Percentiles rank a stretch among this genome's conserved stretches.
Evolutionary conservation across 2,888 invertebrate species (phyloP).

Genomic region (Troides aeacus): DNA sequence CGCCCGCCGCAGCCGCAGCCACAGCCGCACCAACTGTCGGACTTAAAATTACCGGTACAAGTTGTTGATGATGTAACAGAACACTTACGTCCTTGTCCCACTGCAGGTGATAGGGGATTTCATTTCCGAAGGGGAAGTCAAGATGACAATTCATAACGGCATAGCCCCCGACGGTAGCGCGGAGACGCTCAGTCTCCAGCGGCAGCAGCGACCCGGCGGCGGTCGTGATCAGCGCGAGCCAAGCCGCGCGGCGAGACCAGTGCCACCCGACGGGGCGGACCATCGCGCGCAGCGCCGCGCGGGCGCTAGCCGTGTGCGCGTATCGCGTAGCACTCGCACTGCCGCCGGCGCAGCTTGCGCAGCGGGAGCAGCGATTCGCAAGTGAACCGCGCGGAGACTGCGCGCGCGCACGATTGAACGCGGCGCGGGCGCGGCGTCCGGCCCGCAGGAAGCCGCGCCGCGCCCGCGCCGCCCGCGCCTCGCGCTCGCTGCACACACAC

Average conservation of each 20-base stretch:
- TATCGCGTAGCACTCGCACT: neutral
- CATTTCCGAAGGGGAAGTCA: conserved; percentile 91
- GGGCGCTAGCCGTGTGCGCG: too few relatives aligned
- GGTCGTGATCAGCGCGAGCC: conserved; percentile 29
- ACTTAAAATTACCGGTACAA: neutral
- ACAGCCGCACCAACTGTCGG: too few relatives aligned
- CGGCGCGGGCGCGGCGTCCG: conserved; percentile 72
- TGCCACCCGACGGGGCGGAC: conserved; percentile 15
- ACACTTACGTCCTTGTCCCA: conserved; percentile 93
- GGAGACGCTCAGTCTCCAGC: conserved; percentile 71
- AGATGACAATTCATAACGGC: conserved; percentile 91
- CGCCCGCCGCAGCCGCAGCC: too few relatives aligned
- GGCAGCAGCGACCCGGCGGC: conserved; percentile 57
- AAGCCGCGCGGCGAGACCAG: conserved; percentile 27
- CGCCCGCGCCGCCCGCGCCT: conserved; percentile 60
- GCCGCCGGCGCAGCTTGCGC: neutral
- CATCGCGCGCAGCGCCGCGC: neutral
- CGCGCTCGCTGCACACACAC: too few relatives aligned
- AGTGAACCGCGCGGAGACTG: neutral
- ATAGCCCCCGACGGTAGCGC: conserved; percentile 87
- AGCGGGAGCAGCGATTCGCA: neutral
- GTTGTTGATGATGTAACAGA: neutral
- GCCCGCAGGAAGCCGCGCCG: conserved; percentile 28
- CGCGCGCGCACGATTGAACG: conserved; percentile 72
- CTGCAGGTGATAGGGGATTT: conserved; percentile 91